Conservation (phyloP, 2,113 vertebrate species). For the Monarcha castaneiventris region DNA sequence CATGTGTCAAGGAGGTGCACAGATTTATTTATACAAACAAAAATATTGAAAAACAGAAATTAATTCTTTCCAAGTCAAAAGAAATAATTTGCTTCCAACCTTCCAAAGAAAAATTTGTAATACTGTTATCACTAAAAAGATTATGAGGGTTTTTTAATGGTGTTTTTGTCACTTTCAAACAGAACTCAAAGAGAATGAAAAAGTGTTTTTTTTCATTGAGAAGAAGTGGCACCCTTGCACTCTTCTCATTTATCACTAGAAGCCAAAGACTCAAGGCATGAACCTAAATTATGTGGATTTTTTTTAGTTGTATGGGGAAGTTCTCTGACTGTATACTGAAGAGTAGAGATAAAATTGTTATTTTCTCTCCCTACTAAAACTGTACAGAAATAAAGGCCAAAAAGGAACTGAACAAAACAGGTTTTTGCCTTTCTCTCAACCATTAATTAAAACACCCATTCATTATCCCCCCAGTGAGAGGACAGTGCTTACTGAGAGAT, state of each 20-base stretch:
- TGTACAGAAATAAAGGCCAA: not conserved
- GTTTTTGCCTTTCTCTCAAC: not conserved
- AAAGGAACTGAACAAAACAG: not conserved
- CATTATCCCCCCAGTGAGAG: not conserved
- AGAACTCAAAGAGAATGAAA: not conserved
- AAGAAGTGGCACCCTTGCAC: not conserved
- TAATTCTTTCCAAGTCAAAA: not conserved
- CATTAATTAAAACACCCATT: not conserved
- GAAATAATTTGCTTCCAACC: not conserved
- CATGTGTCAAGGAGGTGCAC: not conserved
- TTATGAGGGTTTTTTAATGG: not conserved
- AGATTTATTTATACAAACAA: not conserved
- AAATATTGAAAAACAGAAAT: not conserved
- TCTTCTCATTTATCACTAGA: not conserved
- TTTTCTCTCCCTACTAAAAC: not conserved
- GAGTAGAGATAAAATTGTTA: not conserved
- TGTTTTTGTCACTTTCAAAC: not conserved
- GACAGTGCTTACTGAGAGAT: constrained; percentile 79
- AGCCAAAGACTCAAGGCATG: not conserved
- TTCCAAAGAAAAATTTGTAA: not conserved
- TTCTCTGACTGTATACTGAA: not conserved
- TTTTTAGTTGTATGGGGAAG: not conserved
- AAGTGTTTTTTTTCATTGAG: not conserved
- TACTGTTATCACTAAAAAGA: not conserved
- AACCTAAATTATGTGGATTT: not conserved